Evolutionary conservation across 2,888 invertebrate genomes (phyloP).

Genomic region (Andrena minutula): DNA sequence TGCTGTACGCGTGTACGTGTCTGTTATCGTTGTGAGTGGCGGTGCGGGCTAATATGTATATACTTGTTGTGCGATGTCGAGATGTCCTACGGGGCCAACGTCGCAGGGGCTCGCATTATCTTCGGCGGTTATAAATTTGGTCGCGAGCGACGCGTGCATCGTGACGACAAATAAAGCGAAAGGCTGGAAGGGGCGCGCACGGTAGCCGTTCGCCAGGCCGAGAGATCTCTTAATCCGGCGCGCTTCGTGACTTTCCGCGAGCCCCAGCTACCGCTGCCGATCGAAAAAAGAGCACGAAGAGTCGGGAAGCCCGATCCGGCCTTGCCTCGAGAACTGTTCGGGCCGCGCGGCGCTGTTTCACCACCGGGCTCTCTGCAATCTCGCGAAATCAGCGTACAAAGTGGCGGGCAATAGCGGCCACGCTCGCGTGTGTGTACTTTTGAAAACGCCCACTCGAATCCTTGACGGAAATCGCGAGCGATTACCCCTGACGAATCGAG

Average conservation of each 20-base stretch:
- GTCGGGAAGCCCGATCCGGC: conserved; percentile 53
- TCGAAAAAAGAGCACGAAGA: conserved; percentile 46
- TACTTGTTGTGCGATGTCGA: conserved; percentile 41
- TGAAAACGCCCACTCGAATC: conserved; percentile 52
- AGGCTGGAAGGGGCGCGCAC: conserved; percentile 16
- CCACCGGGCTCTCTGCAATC: conserved; percentile 58
- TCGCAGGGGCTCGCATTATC: conserved; percentile 19
- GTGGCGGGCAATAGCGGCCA: conserved; percentile 39
- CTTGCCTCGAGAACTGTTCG: conserved; percentile 53
- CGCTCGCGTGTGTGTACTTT: conserved; percentile 42
- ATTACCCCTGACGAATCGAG: neutral
- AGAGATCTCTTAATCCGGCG: conserved; percentile 53
- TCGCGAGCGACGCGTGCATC: neutral
- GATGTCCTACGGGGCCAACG: conserved; percentile 18
- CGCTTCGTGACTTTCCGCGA: conserved; percentile 49
- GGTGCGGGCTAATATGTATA: conserved; percentile 31
- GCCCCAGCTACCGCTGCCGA: conserved; percentile 35
- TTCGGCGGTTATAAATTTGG: conserved; percentile 10
- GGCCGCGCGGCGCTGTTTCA: neutral
- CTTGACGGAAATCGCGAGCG: conserved; percentile 32
- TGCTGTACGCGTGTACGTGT: conserved; percentile 36
- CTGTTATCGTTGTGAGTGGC: conserved; percentile 42
- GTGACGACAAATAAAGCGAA: conserved; percentile 40
- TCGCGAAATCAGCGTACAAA: conserved; percentile 63
- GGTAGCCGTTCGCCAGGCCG: conserved; percentile 30